These are phyloP conservation scores for Automeris io DNA, from an alignment of 2,888 invertebrate genomes.

Conservation along the genomic window DNA sequence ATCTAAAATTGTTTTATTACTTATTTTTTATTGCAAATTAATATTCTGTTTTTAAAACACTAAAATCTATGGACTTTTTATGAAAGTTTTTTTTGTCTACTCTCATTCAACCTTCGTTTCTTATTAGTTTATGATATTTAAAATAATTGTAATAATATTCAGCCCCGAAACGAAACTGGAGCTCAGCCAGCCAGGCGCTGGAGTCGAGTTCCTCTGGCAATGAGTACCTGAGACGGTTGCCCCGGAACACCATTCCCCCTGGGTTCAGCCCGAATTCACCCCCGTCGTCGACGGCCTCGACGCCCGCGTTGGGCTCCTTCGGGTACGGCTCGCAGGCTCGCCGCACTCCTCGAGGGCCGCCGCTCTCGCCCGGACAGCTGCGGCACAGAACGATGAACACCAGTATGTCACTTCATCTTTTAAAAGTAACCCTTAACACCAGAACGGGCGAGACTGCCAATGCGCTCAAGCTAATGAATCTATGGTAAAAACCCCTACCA, in stretches of 20 bases:
- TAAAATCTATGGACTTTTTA: no score
- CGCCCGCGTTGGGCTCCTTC: slow-evolving; percentile 9
- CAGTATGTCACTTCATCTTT: neutral
- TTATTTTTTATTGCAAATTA: no score
- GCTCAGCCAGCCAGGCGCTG: slow-evolving; percentile 7
- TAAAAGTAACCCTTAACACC: no score
- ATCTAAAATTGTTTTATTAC: no score
- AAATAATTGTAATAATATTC: no score
- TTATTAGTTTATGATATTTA: no score
- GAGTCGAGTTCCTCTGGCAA: slow-evolving; percentile 7
- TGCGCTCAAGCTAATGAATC: slow-evolving; percentile 14
- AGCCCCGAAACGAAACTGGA: slow-evolving; percentile 57
- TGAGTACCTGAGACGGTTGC: slow-evolving; percentile 8
- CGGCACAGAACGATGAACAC: slow-evolving; percentile 9
- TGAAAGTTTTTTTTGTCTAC: no score
- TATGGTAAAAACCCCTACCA: no score
- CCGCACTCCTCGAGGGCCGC: slow-evolving; percentile 19
- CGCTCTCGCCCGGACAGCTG: slow-evolving; percentile 55
- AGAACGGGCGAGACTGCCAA: neutral
- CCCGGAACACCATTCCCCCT: slow-evolving; percentile 11
- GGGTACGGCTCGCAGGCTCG: slow-evolving; percentile 13
- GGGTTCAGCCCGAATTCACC: slow-evolving; percentile 12
- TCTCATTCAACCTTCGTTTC: no score
- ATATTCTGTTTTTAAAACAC: no score
- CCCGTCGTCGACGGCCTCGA: slow-evolving; percentile 6